Evolutionary conservation across 2,113 vertebrate species (phyloP), one percentile per base, ranked within the genome.

Genomic region (Archocentrus centrarchus): DNA sequence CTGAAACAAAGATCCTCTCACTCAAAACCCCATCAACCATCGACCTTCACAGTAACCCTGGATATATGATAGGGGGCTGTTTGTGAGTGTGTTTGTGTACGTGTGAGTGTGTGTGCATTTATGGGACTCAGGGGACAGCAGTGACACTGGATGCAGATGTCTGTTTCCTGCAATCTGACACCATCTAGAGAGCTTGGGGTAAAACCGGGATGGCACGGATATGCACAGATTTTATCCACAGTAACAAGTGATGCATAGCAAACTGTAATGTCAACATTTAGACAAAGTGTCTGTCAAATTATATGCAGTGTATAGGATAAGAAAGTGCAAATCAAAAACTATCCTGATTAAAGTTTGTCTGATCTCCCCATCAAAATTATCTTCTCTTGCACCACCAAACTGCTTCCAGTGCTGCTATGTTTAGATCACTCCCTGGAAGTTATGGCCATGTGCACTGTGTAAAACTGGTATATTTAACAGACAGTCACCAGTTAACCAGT

Each of bases 1-100:
- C 91, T 91, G 91, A 55, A 73, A 93, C 87, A 82, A 59, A 77
- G 32, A 80, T 78, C 77, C 77, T 86, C 81, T 90, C 85, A 81
- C 47, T 81, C 80, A 81, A 77, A 86, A 63, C 32, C 79, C 76
- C 79, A 86, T 90, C 87, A 85, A 81, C 59, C 57, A 10, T 30
- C 35, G 39, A 77, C 79, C 79, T 27, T 39, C 60, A 53, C 58
- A 68, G 84, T 86, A 22, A 86, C 82, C 73, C 60, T 88, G 75
- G 77, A 61, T 79, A 63, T 79, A 70, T 66, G 81, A 88, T 77
- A 78, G 59, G 80, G 13, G 20, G 47, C 2, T 77, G 59, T 88
- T 76, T 84, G 60, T 6, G 37, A 80, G 32, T 18, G 61, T 61
- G 44, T 75, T 41, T 66, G 39, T 55, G 75, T 35, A 39, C 7